phyloP scores from a whole-genome alignment of 2,113 vertebrate genomes.

The Lepus europaeus region DNA sequence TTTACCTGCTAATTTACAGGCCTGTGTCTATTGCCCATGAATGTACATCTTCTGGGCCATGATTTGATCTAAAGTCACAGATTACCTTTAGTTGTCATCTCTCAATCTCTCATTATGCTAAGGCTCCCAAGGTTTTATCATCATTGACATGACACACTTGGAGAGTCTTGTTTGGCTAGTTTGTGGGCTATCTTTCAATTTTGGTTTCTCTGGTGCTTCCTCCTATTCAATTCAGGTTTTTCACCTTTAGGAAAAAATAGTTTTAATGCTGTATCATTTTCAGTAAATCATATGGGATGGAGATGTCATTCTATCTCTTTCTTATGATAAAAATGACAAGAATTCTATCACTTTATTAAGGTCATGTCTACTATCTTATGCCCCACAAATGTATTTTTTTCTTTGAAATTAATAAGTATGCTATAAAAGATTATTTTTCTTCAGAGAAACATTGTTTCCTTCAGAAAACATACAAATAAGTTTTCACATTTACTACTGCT shows the following conservation, averaged over 20 bases:
- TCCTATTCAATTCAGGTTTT: not conserved
- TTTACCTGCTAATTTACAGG: not conserved
- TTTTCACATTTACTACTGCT: not conserved
- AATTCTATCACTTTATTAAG: conserved; percentile 11
- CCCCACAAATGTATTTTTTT: not conserved
- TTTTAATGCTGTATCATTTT: not conserved
- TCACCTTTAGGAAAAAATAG: conserved; percentile 20
- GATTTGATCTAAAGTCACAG: not conserved
- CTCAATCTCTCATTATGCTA: not conserved
- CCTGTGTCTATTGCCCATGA: not conserved
- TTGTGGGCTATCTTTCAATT: not conserved
- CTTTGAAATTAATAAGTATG: not conserved
- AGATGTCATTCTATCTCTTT: not conserved
- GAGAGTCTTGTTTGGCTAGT: not conserved
- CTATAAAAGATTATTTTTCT: not conserved
- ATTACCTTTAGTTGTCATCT: not conserved
- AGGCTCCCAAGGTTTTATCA: not conserved
- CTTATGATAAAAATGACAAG: not conserved
- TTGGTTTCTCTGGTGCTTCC: not conserved
- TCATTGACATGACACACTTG: not conserved
- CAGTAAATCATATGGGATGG: not conserved
- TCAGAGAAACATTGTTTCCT: not conserved
- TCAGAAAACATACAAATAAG: not conserved
- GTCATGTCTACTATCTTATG: not conserved
- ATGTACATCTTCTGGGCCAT: not conserved